Evolutionary conservation across 2,888 invertebrate genomes (phyloP), one percentile per base, ranked within the genome.

Genomic region (Choristoneura rosaceana): DNA sequence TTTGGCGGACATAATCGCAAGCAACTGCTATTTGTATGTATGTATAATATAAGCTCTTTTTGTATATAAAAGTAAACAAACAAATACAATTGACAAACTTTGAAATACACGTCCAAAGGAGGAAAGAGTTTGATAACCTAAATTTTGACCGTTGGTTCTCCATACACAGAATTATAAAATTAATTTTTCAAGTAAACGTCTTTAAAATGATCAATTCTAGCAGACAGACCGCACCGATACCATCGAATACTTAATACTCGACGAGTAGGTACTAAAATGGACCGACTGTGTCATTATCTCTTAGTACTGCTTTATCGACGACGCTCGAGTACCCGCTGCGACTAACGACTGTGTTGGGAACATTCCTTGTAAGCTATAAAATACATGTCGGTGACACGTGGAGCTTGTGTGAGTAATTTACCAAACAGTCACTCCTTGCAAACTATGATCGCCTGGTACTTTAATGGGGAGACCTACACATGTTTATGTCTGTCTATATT

Each of bases 331-430:
- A 38, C 66, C 66, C 55, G 55, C 71, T 71, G 71, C 61, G 55
- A 52, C 14, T 45, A 71, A 71, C 66, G 66, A 71, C 71, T 45
- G 34, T 25, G 63, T 60, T 43, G 60, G n/a, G 52, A 12, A 34
- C 43, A 3, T 43, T 47, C 14, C 61, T 65, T 60, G 33, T 43
- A 43, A 43, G 45, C 34, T 45, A 67, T 71, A 67, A 71, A 71
- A 45, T 43, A 71, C 71, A 71, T 67, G 66, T 62, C 52, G 52
- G 17, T 34, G 41, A 25, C 25, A 38, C 55, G 25, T 55, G 55
- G 17, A 17, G 25, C 12, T 55, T 25, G 55, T 12, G 55, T 55
- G 12, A 55, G 55, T 55, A 55, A 17, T 55, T 38, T 38, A 38
- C 38, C 38, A 38, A 38, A 7, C 38, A 38, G 38, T 38, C 38